Evolutionary conservation across 2,113 vertebrate species (phyloP), one percentile per base, ranked within the genome.

Genomic region (Macquaria ambigua): DNA sequence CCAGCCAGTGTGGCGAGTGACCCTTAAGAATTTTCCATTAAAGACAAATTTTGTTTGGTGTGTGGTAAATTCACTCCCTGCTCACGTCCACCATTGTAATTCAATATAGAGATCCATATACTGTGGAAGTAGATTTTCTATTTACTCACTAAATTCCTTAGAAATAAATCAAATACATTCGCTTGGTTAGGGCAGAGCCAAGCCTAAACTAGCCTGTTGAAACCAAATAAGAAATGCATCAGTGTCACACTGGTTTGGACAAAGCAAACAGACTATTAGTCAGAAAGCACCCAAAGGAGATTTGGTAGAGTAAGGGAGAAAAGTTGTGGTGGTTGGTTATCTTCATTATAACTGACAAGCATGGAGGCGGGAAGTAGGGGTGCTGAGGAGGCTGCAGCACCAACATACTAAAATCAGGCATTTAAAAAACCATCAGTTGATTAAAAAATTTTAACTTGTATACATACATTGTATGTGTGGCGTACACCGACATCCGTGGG

Each of bases 241-340:
- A 73, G 18, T 58, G 37, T 75, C 53, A 16, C 21, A 48, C 20
- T 69, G 50, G 18, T 55, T 77, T 28, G 23, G 15, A n/a, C 62
- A 72, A 64, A 74, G 25, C 52, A 64, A 87, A 77, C 37, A 23
- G 16, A 67, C 23, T 52, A 55, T 83, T 78, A 43, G 69, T 73
- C 18, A 53, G 73, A 71, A 37, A 76, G 34, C 31, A 59, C 14
- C n/a, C 16, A 63, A 16, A 41, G 63, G 39, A 37, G 46, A 21
- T 56, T 21, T 56, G 53, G 48, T 18, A 34, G 12, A 39, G 21
- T 34, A 6, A 12, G 43, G 6, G 48, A 52, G 23, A 31, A 43
- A 58, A 39, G 12, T 64, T 61, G 50, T 20, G 39, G 14, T 43
- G 15, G 63, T 37, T n/a, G 5, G 18, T 63, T 5, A 34, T 67